Evolutionary conservation across 2,113 vertebrate genomes (phyloP).

Genomic region (Calidris pygmaea): DNA sequence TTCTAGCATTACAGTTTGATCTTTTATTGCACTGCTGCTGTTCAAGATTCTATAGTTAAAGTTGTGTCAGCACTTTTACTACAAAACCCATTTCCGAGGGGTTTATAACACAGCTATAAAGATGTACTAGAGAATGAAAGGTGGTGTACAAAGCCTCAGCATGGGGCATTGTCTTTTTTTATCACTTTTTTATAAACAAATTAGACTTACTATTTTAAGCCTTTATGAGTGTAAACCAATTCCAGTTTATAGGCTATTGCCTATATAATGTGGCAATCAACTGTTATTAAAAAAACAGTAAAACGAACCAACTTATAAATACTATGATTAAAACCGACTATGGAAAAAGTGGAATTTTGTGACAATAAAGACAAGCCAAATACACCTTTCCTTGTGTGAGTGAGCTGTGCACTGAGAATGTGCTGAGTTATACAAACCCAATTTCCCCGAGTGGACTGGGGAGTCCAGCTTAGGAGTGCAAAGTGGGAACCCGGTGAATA

Average conservation of each 20-base stretch:
- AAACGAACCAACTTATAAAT: constrained; percentile 5
- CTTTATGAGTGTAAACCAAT: constrained; percentile 46
- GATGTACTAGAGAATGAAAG: constrained; percentile 4
- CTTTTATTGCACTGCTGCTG: constrained; percentile 20
- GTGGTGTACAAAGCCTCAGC: background rate
- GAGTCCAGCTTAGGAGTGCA: background rate
- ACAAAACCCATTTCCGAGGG: constrained; percentile 17
- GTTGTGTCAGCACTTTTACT: constrained; percentile 30
- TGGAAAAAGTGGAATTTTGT: background rate
- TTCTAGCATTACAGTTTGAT: background rate
- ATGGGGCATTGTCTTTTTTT: constrained; percentile 25
- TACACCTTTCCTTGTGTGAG: background rate
- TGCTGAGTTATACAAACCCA: background rate
- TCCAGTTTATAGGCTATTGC: constrained; percentile 38
- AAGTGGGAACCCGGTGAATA: background rate
- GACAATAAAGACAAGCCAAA: background rate
- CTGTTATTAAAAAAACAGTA: constrained; percentile 31
- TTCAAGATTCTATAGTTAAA: constrained; percentile 36
- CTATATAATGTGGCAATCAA: constrained; percentile 27
- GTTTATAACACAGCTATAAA: constrained; percentile 46
- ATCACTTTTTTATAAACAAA: constrained; percentile 57
- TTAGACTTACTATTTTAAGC: constrained; percentile 62
- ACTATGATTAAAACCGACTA: background rate
- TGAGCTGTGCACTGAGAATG: background rate
- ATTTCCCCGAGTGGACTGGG: background rate